These are phyloP conservation scores for Typhlomys cinereus DNA, from an alignment of 2,113 vertebrate genomes.

Conservation along the genomic window DNA sequence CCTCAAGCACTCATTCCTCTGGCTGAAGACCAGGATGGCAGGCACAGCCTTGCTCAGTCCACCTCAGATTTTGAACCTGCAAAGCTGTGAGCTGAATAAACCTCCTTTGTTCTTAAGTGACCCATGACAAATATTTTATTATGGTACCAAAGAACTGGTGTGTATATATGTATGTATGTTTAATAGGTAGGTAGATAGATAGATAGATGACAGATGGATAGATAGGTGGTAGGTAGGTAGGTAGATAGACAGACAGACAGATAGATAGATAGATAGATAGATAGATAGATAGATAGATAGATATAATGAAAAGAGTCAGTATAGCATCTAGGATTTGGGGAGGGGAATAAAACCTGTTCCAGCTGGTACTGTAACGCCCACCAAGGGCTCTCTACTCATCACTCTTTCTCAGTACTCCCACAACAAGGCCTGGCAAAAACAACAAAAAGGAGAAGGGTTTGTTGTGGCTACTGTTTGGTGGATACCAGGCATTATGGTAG, in stretches of 20 bases:
- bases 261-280: no score
- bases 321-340: no score
- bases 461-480: no score
- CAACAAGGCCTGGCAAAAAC: no score
- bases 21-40: not conserved
- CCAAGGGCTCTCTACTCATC: not conserved
- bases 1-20: not conserved
- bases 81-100: not conserved
- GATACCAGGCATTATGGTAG: no score
- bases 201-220: not conserved
- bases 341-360: no score
- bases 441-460: no score
- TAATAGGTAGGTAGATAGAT: not conserved
- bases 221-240: no score
- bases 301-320: no score
- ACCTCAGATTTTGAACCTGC: not conserved
- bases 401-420: no score
- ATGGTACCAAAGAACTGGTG: not conserved
- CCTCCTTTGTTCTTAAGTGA: not conserved
- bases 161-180: not conserved
- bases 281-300: not conserved
- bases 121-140: not conserved
- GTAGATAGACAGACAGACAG: no score
- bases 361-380: no score
- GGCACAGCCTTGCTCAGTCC: not conserved